phyloP scores from a whole-genome alignment of 2,888 invertebrate species.

The Apocheima hispidaria region DNA sequence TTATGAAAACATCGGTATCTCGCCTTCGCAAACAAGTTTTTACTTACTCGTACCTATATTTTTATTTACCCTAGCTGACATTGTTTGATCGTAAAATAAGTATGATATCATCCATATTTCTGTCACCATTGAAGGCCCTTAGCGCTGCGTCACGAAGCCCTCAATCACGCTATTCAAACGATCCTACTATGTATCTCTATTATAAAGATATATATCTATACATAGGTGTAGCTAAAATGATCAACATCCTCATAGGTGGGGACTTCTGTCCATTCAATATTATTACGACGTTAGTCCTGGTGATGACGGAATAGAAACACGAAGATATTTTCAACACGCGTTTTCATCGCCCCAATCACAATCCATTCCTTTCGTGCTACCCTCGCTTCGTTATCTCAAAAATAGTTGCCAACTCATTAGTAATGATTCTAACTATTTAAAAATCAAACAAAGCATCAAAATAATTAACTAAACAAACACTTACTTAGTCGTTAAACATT shows the following conservation, averaged over 20 bases:
- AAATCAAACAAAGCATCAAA: too few relatives aligned
- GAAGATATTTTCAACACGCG: too few relatives aligned
- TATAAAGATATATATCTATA: not conserved
- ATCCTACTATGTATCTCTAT: not conserved
- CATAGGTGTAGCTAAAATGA: slow-evolving; percentile 13
- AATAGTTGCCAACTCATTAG: too few relatives aligned
- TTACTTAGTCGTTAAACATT: too few relatives aligned
- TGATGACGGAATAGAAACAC: too few relatives aligned
- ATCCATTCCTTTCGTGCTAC: too few relatives aligned
- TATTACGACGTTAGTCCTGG: too few relatives aligned
- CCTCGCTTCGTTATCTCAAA: too few relatives aligned
- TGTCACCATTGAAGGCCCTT: slow-evolving; percentile 48
- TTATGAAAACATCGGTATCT: slow-evolving; percentile 19
- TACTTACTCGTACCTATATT: not conserved
- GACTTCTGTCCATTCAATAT: slow-evolving; percentile 9
- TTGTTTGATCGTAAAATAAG: slow-evolving; percentile 44
- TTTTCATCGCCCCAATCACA: too few relatives aligned
- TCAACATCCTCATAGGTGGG: slow-evolving; percentile 30
- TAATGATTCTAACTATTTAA: too few relatives aligned
- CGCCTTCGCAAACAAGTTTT: slow-evolving; percentile 26
- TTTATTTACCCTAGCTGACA: slow-evolving; percentile 43
- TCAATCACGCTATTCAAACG: slow-evolving; percentile 32
- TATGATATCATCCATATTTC: slow-evolving; percentile 61
- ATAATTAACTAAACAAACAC: too few relatives aligned
- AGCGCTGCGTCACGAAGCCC: slow-evolving; percentile 39